These are phyloP conservation scores for Drosophila orosa DNA, from an alignment of 1,140 invertebrate genomes.

Conservation along the genomic window DNA sequence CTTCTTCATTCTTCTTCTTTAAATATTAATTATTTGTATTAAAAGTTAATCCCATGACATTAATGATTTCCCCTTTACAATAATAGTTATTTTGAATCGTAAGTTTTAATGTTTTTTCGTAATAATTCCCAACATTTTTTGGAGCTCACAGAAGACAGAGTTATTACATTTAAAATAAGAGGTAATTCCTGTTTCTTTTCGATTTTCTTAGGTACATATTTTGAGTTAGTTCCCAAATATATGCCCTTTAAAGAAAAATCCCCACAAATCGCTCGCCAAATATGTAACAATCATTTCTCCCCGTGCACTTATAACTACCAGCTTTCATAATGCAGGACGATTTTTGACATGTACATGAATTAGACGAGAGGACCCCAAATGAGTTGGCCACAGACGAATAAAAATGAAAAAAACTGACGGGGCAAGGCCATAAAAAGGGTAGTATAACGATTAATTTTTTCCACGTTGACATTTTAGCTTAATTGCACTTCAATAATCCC, in stretches of 20 bases:
- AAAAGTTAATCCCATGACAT: neutral
- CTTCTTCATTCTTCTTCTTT: neutral
- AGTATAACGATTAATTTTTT: conserved; percentile 83
- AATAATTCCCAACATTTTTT: neutral
- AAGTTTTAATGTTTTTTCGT: neutral
- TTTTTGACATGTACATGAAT: conserved; percentile 82
- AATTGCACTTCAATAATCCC: conserved; percentile 84
- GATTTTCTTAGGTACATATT: too few species aligned
- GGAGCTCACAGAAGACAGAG: too few species aligned
- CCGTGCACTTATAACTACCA: conserved; percentile 3
- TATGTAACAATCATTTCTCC: too few species aligned
- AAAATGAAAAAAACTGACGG: conserved; percentile 27
- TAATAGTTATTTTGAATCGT: neutral
- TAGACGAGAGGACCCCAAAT: conserved; percentile 69
- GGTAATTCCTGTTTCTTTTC: too few species aligned
- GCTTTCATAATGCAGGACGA: conserved; percentile 61
- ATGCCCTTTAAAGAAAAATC: too few species aligned
- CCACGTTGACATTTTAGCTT: conserved; percentile 83
- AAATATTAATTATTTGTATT: neutral
- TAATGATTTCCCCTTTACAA: neutral
- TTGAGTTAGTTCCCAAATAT: too few species aligned
- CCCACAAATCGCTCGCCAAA: too few species aligned
- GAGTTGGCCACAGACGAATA: conserved; percentile 58
- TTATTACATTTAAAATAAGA: too few species aligned
- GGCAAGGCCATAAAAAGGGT: conserved; percentile 77